phyloP scores from a whole-genome alignment of 2,888 invertebrate species.

The Pammene aurita region DNA sequence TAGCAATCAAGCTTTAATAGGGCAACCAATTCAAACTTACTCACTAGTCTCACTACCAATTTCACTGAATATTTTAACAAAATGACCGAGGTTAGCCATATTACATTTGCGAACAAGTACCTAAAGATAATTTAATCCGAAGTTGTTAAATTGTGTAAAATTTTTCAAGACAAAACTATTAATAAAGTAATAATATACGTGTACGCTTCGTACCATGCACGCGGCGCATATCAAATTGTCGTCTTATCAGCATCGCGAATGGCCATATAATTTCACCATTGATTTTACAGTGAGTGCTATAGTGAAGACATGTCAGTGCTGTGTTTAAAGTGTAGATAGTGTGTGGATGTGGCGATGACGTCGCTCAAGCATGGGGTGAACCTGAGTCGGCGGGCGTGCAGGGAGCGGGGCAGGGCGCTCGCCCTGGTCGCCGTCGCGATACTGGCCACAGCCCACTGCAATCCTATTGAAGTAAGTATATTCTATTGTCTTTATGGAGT shows the following conservation, averaged over 20 bases:
- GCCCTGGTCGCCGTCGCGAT: constrained; percentile 53
- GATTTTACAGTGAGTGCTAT: constrained; percentile 11
- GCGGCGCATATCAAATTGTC: constrained; percentile 5
- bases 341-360: constrained; percentile 70
- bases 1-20: neutral
- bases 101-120: too few species aligned
- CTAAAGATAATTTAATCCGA: too few species aligned
- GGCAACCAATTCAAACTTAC: neutral
- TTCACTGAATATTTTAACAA: neutral
- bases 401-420: constrained; percentile 85
- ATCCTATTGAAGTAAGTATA: constrained; percentile 72
- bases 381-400: constrained; percentile 87
- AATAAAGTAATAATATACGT: too few species aligned
- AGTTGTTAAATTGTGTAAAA: too few species aligned
- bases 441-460: constrained; percentile 57
- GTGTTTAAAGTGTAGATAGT: constrained; percentile 40
- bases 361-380: constrained; percentile 87
- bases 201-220: neutral
- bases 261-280: constrained; percentile 21
- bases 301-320: constrained; percentile 32
- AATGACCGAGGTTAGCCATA: neutral
- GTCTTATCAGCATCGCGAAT: constrained; percentile 68
- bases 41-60: neutral
- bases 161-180: too few species aligned
- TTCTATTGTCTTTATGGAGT: neutral